phyloP scores from a whole-genome alignment of 1,140 invertebrate species.

The Colletes gigas region DNA sequence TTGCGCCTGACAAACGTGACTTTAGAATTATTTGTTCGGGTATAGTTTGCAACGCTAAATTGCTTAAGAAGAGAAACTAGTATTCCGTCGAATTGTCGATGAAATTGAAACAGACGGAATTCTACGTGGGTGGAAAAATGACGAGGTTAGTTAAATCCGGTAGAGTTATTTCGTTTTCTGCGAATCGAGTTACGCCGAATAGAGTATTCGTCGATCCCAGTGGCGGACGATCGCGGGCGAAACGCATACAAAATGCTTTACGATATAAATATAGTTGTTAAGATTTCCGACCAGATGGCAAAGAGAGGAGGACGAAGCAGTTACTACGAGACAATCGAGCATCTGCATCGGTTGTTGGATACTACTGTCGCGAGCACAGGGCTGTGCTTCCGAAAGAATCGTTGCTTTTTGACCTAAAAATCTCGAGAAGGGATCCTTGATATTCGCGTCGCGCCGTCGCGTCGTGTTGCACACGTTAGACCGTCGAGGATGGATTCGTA shows the following conservation, averaged over 20 bases:
- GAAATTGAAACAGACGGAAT: too few species aligned
- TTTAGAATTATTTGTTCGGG: background rate
- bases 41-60: too few species aligned
- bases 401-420: background rate
- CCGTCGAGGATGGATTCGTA: background rate
- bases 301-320: slow-evolving; percentile 30
- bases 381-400: background rate
- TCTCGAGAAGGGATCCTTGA: background rate
- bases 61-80: too few species aligned
- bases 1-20: background rate
- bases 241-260: slow-evolving; percentile 60
- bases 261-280: slow-evolving; percentile 63
- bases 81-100: too few species aligned
- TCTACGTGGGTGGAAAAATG: too few species aligned
- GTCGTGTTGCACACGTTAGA: background rate
- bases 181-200: background rate
- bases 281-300: slow-evolving; percentile 60
- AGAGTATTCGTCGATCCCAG: background rate
- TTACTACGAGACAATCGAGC: slow-evolving; percentile 27
- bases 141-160: background rate
- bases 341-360: slow-evolving; percentile 17
- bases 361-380: slow-evolving; percentile 6
- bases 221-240: slow-evolving; percentile 41
- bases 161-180: background rate
- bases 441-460: background rate